These are phyloP conservation scores for Parus major DNA, from an alignment of 2,113 vertebrate genomes.

Conservation along the genomic window DNA sequence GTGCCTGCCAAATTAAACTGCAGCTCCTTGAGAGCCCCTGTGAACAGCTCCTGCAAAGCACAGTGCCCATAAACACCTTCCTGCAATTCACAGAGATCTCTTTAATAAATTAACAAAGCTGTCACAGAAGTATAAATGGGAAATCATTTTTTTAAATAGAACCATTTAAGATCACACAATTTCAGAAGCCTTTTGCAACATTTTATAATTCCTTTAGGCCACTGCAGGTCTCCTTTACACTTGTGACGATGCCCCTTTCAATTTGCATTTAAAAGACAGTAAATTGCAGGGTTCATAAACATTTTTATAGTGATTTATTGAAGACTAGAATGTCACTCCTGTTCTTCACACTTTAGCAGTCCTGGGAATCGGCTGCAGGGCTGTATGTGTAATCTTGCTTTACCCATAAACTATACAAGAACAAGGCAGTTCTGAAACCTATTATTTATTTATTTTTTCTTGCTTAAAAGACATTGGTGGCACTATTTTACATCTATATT, in stretches of 20 bases:
- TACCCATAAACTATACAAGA: constrained; percentile 68
- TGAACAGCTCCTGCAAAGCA: background rate
- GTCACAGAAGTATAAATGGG: constrained; percentile 57
- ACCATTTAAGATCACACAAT: constrained; percentile 63
- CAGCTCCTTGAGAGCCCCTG: background rate
- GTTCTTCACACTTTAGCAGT: constrained; percentile 82
- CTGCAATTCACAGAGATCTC: constrained; percentile 28
- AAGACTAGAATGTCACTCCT: constrained; percentile 74
- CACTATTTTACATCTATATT: constrained; percentile 57
- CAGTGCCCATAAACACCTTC: constrained; percentile 19
- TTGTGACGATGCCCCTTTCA: constrained; percentile 71
- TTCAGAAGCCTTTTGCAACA: constrained; percentile 50
- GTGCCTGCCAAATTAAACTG: constrained; percentile 14
- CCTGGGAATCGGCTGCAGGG: constrained; percentile 73
- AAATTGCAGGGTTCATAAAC: constrained; percentile 85
- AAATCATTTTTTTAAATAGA: constrained; percentile 65
- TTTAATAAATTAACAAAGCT: constrained; percentile 66
- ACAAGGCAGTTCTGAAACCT: constrained; percentile 35
- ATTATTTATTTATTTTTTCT: constrained; percentile 62
- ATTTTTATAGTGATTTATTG: constrained; percentile 84
- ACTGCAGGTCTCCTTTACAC: constrained; percentile 73
- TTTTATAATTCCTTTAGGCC: constrained; percentile 70
- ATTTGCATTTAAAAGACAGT: constrained; percentile 85
- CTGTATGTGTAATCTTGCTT: constrained; percentile 65
- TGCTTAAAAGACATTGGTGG: constrained; percentile 40